Evolutionary conservation across 1,140 invertebrate species (phyloP), one percentile per base, ranked within the genome.

Genomic region (Sesamia nonagrioides): DNA sequence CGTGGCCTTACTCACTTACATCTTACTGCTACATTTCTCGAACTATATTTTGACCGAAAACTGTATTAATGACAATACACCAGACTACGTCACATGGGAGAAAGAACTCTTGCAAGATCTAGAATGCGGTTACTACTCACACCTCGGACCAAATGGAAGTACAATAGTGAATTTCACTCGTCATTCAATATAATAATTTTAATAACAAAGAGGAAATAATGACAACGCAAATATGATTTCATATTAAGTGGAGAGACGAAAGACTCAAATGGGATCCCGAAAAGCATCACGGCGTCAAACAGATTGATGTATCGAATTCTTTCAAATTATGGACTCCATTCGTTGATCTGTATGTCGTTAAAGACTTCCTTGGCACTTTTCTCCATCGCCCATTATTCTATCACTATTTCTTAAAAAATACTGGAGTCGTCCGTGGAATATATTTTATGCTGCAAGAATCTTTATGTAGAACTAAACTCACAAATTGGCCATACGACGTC

Each of bases 1-100:
- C 37, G 42, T 66, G 61, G 37, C 37, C 5, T 9, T 17, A 37
- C 18, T 42, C 61, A 66, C 61, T 66, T 42, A 66, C 13, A 66
- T 66, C 42, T 18, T 66, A 13, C 0, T 66, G 15, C n/a, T 66
- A 42, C 2, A 13, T 2, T 13, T 66, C 11, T 4, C 42, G 1
- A 66, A 66, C 15, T 40, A 7, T 18, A 40, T 3, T 40, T 8
- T 63, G 1, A 35, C 37, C n/a, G n/a, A 66, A 42, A 11, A 18
- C 7, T 66, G 61, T 42, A 17, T n/a, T 4, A 21, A 13, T 18
- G 17, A 42, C 3, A 66, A 45, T 11, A 37, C 13, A 6, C 61
- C 37, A 21, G 61, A 66, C 0, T 66, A 66, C 37, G 1, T 42
- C 8, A 66, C 37, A 0, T 21, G 37, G n/a, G n/a, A 42, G 1